Evolutionary conservation across 2,797 vertebrate species (phyloP).

Genomic region (Aplochiton taeniatus): DNA sequence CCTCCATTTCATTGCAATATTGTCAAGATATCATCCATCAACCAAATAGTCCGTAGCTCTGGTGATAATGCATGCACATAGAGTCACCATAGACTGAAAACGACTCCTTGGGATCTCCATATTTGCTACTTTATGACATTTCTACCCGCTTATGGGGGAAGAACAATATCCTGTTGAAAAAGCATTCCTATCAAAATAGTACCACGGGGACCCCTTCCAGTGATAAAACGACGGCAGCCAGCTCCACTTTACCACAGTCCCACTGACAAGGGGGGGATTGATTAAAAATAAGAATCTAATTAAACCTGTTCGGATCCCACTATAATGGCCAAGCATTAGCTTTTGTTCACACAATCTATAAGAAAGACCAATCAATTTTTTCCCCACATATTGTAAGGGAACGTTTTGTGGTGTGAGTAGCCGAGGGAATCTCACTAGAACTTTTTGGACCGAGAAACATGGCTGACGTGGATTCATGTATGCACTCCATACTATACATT

Average conservation of each 20-base stretch:
- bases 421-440: conserved; percentile 75
- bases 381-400: conserved; percentile 55
- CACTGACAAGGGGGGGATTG: conserved; percentile 64
- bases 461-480: conserved; percentile 63
- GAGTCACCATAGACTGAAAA: conserved; percentile 46
- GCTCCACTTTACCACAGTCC: conserved; percentile 46
- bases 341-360: conserved; percentile 46
- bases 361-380: conserved; percentile 42
- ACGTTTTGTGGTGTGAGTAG: conserved; percentile 21
- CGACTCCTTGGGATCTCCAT: conserved; percentile 45
- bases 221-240: conserved; percentile 56
- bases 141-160: conserved; percentile 52
- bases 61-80: conserved; percentile 31
- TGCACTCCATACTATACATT: conserved; percentile 48
- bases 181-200: conserved; percentile 63
- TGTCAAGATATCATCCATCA: conserved; percentile 47
- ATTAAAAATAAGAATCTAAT: conserved; percentile 75
- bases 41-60: conserved; percentile 35
- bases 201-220: conserved; percentile 58
- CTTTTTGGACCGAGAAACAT: conserved; percentile 52
- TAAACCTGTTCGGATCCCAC: conserved; percentile 65
- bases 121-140: conserved; percentile 58
- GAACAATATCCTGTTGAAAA: conserved; percentile 53
- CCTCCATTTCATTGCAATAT: conserved; percentile 38
- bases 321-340: conserved; percentile 55